Conservation (phyloP, 2,113 vertebrate genomes). For the Microtus richardsoni region DNA sequence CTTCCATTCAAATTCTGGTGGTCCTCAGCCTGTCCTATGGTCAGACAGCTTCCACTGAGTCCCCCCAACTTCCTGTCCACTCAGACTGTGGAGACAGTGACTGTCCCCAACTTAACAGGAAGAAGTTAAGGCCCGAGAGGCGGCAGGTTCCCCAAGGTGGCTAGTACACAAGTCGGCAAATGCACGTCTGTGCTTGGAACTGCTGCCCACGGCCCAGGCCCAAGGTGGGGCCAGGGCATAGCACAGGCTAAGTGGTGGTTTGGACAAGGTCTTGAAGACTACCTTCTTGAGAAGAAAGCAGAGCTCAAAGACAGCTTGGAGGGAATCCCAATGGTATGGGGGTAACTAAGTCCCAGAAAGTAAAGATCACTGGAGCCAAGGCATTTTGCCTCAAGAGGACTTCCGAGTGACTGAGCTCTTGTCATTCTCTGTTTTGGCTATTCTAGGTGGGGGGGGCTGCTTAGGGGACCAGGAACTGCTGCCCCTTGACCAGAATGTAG, state of each 20-base stretch:
- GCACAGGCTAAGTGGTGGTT: background rate
- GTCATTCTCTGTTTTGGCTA: background rate
- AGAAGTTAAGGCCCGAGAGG: background rate
- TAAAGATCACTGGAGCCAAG: background rate
- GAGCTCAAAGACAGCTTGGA: background rate
- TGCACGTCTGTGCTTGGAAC: background rate
- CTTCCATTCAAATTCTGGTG: background rate
- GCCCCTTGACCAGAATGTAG: background rate
- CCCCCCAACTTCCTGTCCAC: background rate
- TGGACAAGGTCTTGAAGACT: background rate
- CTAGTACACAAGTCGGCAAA: background rate
- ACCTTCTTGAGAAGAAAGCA: background rate
- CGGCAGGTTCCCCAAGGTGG: background rate
- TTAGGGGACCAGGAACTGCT: background rate
- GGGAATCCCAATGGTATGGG: background rate
- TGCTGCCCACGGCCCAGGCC: background rate
- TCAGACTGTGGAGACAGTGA: background rate
- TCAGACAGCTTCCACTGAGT: background rate
- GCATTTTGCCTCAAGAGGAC: background rate
- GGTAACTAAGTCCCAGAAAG: background rate
- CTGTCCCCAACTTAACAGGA: background rate
- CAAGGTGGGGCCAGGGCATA: fast-evolving
- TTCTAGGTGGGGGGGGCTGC: background rate
- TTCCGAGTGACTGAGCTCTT: background rate
- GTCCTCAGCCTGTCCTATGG: background rate